Percentiles rank a stretch among this genome's conserved stretches.
phyloP scores from a whole-genome alignment of 2,797 vertebrate species.

The Knipowitschia caucasica region DNA sequence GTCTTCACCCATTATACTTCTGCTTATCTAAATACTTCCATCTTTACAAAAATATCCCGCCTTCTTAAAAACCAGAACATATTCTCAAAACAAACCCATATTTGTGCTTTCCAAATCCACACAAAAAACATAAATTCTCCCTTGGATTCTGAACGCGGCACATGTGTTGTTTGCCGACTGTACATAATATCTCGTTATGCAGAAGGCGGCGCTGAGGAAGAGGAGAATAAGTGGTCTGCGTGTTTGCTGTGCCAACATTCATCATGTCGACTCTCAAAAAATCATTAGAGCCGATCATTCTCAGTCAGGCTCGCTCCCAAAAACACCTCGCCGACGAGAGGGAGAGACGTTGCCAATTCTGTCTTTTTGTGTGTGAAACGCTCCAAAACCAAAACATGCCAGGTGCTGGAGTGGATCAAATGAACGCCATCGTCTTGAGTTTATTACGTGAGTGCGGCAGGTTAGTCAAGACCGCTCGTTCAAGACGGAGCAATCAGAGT shows the following conservation, averaged over 20 bases:
- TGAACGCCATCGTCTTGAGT: conserved; percentile 14
- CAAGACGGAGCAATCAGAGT: no score
- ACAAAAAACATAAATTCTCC: background rate
- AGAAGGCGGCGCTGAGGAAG: conserved; percentile 2
- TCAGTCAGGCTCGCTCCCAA: conserved; percentile 49
- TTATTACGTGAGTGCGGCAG: no score
- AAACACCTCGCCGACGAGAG: conserved; percentile 40
- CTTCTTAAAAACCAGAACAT: no score
- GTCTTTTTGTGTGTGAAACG: conserved; percentile 24
- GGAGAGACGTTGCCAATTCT: conserved; percentile 45
- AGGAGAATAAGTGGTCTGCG: conserved; percentile 40
- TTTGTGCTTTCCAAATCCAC: background rate
- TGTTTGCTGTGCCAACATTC: conserved; percentile 66
- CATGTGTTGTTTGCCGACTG: background rate
- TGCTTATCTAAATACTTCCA: no score
- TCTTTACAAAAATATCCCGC: no score
- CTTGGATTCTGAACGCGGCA: background rate
- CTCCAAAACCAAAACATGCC: conserved; percentile 27
- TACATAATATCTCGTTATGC: background rate
- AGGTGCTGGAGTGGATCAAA: conserved; percentile 27
- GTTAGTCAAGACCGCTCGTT: no score
- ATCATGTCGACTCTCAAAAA: conserved; percentile 70
- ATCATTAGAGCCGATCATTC: conserved; percentile 71
- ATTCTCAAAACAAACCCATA: no score
- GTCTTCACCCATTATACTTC: no score